Percentiles rank a stretch among this genome's conserved stretches.
Evolutionary conservation across 2,888 invertebrate species (phyloP).

Genomic region (Phaedon cochleariae): DNA sequence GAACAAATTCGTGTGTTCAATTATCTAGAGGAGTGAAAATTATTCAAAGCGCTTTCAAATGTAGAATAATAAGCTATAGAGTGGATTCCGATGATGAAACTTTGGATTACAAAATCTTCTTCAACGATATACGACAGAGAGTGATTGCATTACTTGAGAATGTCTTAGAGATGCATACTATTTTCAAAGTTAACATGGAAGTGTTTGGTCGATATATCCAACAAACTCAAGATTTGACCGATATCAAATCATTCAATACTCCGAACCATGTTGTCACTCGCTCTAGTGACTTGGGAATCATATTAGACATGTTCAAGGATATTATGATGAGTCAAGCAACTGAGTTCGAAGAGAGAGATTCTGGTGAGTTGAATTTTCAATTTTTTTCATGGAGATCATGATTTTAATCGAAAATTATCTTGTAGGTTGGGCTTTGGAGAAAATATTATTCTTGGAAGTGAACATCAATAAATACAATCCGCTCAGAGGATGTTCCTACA

Average conservation of each 20-base stretch:
- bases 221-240: not conserved
- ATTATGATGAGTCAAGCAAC: not conserved
- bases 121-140: no score
- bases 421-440: no score
- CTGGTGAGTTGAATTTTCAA: no score
- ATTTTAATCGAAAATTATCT: no score
- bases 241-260: conserved; percentile 1
- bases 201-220: not conserved
- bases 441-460: not conserved
- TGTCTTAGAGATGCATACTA: not conserved
- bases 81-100: no score
- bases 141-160: not conserved
- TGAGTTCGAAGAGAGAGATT: no score
- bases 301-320: not conserved
- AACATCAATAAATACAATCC: not conserved
- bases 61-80: no score
- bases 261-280: not conserved
- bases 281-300: not conserved
- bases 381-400: no score
- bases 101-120: no score
- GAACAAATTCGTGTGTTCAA: no score
- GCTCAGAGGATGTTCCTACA: not conserved
- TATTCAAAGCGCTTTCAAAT: no score
- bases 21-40: no score
- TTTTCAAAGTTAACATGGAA: conserved; percentile 7